phyloP scores from a whole-genome alignment of 2,113 vertebrate genomes.

The Strix aluco region DNA sequence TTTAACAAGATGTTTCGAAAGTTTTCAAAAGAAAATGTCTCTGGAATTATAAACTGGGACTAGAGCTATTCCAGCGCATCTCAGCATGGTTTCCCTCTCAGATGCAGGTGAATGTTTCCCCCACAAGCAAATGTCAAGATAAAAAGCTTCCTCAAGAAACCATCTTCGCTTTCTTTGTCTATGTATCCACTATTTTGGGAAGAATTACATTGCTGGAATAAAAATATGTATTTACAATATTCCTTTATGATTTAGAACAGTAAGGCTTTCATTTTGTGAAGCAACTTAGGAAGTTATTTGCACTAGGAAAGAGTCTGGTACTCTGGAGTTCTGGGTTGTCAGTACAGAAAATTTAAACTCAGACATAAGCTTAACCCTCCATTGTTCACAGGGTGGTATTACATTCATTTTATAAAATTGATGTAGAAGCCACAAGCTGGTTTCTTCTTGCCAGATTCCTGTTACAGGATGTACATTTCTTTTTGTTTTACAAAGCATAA shows the following conservation, averaged over 20 bases:
- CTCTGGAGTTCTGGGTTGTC: neutral
- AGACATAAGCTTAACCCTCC: neutral
- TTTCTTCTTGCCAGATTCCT: neutral
- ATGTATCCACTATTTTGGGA: neutral
- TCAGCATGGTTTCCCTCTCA: neutral
- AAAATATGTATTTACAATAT: neutral
- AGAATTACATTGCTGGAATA: neutral
- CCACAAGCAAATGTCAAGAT: neutral
- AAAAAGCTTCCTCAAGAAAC: neutral
- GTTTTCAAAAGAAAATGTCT: neutral
- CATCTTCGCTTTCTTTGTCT: neutral
- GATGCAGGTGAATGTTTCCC: neutral
- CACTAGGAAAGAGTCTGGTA: neutral
- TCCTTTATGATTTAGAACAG: neutral
- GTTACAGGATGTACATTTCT: neutral
- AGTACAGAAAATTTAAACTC: neutral
- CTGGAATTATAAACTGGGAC: neutral
- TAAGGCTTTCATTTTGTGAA: neutral
- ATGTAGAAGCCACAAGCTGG: neutral
- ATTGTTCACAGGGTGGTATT: neutral
- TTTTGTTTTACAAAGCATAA: neutral
- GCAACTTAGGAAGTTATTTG: neutral
- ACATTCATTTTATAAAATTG: neutral
- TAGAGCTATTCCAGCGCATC: neutral
- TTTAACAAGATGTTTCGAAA: neutral